Evolutionary conservation across 2,113 vertebrate species (phyloP).

Genomic region (Nycticebus coucang): DNA sequence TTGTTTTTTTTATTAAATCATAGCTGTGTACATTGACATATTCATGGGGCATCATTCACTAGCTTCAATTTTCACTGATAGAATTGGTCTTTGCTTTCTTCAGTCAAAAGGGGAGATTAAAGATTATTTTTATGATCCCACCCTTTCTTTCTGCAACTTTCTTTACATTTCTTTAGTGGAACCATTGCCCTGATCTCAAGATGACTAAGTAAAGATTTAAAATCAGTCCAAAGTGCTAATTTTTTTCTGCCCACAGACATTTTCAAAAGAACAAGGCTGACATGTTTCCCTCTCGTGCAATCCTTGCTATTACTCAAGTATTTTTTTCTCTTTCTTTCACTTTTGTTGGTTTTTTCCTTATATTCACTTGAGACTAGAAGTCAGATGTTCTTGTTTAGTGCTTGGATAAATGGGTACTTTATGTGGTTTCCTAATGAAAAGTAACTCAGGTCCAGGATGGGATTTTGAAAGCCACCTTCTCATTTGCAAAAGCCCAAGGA

Average conservation of each 20-base stretch:
- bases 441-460: background rate
- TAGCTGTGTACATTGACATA: too few species aligned
- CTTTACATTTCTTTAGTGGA: background rate
- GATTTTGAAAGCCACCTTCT: background rate
- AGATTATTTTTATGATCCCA: background rate
- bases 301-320: background rate
- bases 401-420: background rate
- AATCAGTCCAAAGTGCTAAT: background rate
- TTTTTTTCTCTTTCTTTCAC: background rate
- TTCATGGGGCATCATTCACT: too few species aligned
- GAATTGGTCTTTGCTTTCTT: background rate
- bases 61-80: background rate
- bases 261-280: background rate
- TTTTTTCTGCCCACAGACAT: background rate
- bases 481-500: background rate
- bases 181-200: background rate
- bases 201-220: background rate
- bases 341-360: fast-evolving
- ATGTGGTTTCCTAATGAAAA: background rate
- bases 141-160: background rate
- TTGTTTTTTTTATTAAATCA: too few species aligned
- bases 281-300: fast-evolving
- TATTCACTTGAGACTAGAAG: background rate
- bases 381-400: background rate
- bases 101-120: background rate